These are phyloP conservation scores for Callinectes sapidus DNA, from an alignment of 2,888 invertebrate species.

Conservation along the genomic window DNA sequence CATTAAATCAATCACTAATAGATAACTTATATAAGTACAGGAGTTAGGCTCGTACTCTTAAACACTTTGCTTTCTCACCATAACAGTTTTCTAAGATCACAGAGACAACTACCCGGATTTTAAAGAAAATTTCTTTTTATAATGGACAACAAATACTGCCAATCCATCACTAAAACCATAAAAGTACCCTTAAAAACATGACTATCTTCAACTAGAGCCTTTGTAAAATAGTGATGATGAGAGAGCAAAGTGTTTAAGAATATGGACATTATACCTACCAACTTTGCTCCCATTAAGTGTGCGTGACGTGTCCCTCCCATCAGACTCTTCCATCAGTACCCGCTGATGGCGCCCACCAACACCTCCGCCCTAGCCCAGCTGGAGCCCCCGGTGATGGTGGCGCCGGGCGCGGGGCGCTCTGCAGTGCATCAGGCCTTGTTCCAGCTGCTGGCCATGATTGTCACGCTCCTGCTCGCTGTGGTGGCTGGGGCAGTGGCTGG, in stretches of 20 bases:
- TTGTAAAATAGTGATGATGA: too few relatives aligned
- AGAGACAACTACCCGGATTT: too few relatives aligned
- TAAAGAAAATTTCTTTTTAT: too few relatives aligned
- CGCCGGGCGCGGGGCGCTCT: slow-evolving; percentile 80
- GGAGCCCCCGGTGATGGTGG: slow-evolving; percentile 73
- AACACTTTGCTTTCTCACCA: too few relatives aligned
- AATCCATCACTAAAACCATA: too few relatives aligned
- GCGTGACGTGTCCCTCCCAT: not conserved
- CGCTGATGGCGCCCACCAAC: slow-evolving; percentile 80
- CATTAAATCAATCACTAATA: not conserved
- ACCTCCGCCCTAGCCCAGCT: slow-evolving; percentile 73
- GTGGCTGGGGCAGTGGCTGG: slow-evolving; percentile 86
- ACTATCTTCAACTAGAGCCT: too few relatives aligned
- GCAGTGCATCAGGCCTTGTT: slow-evolving; percentile 84
- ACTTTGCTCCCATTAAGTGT: not conserved
- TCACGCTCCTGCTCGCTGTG: slow-evolving; percentile 84
- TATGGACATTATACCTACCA: too few relatives aligned
- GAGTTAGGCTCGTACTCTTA: too few relatives aligned
- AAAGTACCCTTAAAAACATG: too few relatives aligned
- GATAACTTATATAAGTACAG: not conserved
- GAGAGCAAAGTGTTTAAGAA: too few relatives aligned
- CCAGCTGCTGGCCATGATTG: slow-evolving; percentile 84
- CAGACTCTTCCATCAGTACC: slow-evolving; percentile 78
- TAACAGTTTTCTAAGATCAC: too few relatives aligned
- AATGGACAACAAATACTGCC: too few relatives aligned